phyloP scores from a whole-genome alignment of 1,140 invertebrate genomes.

The Radopholus similis region DNA sequence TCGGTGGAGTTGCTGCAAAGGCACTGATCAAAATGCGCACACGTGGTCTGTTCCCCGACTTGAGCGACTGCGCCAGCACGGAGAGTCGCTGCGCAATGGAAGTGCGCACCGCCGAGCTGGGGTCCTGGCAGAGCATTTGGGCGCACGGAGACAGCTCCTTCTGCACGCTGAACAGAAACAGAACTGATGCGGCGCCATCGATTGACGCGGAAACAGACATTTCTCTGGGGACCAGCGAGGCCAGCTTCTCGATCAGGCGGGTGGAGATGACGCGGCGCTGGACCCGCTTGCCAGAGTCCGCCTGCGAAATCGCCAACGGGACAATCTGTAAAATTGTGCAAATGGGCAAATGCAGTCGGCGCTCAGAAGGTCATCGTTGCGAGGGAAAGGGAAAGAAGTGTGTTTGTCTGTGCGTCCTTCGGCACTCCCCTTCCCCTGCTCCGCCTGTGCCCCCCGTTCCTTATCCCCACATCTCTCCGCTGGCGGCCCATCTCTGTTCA shows the following conservation, averaged over 20 bases:
- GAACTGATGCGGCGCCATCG: constrained; percentile 49
- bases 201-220: constrained; percentile 58
- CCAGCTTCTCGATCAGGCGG: constrained; percentile 61
- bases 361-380: too few species aligned
- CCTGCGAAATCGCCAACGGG: constrained; percentile 62
- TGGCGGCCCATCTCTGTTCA: too few species aligned
- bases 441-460: not conserved
- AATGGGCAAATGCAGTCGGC: too few species aligned
- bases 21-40: constrained; percentile 15
- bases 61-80: constrained; percentile 60
- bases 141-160: constrained; percentile 54
- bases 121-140: constrained; percentile 55
- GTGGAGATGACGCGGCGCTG: constrained; percentile 60
- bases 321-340: constrained; percentile 59
- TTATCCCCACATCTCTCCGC: constrained; percentile 1
- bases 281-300: constrained; percentile 62
- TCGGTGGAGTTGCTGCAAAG: constrained; percentile 62
- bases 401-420: not conserved
- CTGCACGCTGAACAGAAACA: constrained; percentile 48
- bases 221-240: constrained; percentile 61
- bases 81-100: constrained; percentile 49
- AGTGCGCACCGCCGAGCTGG: constrained; percentile 50
- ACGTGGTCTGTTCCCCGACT: constrained; percentile 57
- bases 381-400: not conserved
- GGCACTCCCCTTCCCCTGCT: too few species aligned